Percentiles rank a stretch among this genome's conserved stretches.
Conservation (phyloP, 2,888 invertebrate genomes). For the Mythimna vitellina region DNA sequence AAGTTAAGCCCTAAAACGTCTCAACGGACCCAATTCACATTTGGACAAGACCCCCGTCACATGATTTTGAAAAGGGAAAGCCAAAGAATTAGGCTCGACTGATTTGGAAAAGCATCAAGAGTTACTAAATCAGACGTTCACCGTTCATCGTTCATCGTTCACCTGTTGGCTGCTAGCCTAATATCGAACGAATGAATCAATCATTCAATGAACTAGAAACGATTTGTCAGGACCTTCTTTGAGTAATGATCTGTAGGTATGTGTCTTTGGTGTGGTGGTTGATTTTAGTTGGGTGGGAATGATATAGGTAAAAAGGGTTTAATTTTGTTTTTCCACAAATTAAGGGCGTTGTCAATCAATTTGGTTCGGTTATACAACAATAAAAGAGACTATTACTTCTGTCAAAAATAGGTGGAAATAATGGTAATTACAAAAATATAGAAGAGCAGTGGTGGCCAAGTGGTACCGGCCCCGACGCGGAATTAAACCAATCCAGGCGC, state of each 20-base stretch:
- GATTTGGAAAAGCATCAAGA: conserved; percentile 84
- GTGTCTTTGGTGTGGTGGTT: conserved; percentile 32
- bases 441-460: too few relatives aligned
- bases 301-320: not conserved
- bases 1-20: conserved; percentile 73
- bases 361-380: too few relatives aligned
- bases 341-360: too few relatives aligned
- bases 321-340: too few relatives aligned
- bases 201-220: conserved; percentile 85
- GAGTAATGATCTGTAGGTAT: conserved; percentile 50
- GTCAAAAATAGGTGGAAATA: too few relatives aligned
- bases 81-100: conserved; percentile 81
- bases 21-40: conserved; percentile 72
- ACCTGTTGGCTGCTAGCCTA: conserved; percentile 81
- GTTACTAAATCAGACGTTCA: conserved; percentile 85
- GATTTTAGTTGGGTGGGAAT: conserved; percentile 5
- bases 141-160: conserved; percentile 76
- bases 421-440: too few relatives aligned
- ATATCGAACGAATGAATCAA: conserved; percentile 83
- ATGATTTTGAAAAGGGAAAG: conserved; percentile 86
- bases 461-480: too few relatives aligned
- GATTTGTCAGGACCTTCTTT: conserved; percentile 82
- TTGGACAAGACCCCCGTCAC: conserved; percentile 80
- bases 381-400: too few relatives aligned
- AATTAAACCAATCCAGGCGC: too few relatives aligned